A percentile compares a stretch with the other conserved stretches of the same genome.
Conservation (phyloP, 2,797 vertebrate species). For the Chloroceryle inda region DNA sequence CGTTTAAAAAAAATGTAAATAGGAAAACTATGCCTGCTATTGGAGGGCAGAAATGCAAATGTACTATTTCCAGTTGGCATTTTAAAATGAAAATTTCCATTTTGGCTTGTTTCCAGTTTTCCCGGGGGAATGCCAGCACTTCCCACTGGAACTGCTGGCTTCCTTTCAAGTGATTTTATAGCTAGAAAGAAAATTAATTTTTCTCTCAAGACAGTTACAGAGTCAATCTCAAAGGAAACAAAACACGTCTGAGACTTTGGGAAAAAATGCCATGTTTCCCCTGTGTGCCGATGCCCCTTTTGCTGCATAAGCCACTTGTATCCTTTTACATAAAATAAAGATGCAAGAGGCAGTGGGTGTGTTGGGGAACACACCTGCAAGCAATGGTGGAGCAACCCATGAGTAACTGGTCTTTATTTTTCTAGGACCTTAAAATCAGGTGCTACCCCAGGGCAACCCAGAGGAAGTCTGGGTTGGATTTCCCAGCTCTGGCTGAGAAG, state of each 20-base stretch:
- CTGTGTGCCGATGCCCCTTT: background rate
- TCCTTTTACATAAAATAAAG: background rate
- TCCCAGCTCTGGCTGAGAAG: background rate
- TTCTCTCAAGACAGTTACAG: background rate
- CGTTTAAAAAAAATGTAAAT: background rate
- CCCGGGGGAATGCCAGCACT: background rate
- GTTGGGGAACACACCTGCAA: background rate
- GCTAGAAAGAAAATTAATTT: background rate
- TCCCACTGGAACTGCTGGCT: background rate
- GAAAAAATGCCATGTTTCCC: background rate
- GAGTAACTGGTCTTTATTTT: background rate
- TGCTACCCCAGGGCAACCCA: background rate
- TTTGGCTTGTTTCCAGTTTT: slow-evolving; percentile 12
- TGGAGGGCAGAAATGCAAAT: slow-evolving; percentile 21
- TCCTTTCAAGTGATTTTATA: slow-evolving; percentile 10
- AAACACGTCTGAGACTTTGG: background rate
- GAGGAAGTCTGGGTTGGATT: background rate
- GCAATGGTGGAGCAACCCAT: background rate
- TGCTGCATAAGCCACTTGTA: background rate
- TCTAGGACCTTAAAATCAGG: background rate
- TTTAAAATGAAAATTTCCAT: slow-evolving; percentile 1
- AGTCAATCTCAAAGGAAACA: background rate
- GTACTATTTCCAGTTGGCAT: background rate
- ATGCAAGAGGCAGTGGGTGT: rapidly evolving
- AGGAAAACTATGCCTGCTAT: background rate